Base-by-base conservation (phyloP, 2,113 vertebrate genomes). In the Puntigrus tetrazona region DNA sequence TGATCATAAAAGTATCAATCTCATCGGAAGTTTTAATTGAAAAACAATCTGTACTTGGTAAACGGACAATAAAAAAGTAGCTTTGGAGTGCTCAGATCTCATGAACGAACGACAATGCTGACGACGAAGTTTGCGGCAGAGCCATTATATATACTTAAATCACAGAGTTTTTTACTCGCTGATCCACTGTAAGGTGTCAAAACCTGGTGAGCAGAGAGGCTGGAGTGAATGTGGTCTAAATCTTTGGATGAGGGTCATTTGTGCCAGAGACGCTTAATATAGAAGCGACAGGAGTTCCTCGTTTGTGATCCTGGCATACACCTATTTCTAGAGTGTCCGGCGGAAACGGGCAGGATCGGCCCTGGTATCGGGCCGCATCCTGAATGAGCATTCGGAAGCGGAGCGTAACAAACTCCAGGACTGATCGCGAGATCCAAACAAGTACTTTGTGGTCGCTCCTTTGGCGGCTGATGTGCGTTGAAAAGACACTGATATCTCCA, bases 371-470 rank as follows among this genome's bases (percentile, higher is more conserved):
- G n/a, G 27, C 45, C 16, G 22, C 13, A n/a, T n/a, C 22, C 70
- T 43, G 11, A 73, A 73, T 14, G 70, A 45, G 70, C 25, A 73
- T 14, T 3, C 45, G 38, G n/a, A 75, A 16, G 27, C 7, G 7
- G 61, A 65, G 61, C 29, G 34, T 27, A 65, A 65, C 61, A 65
- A 65, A 65, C 61, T 65, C n/a, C 61, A 65, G 29, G 61, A 65
- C 16, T 34, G 29, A 65, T 65, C 61, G 34, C 34, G 31, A 27
- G 1, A 25, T 45, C 70, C 72, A 75, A 75, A 75, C 13, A 25
- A 16, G 27, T 25, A 29, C 25, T 18, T 45, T 20, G 25, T 27
- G 20, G 27, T 1, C 0, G 9, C 7, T 50, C 13, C 72, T n/a
- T 75, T 50, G n/a, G n/a, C 72, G 25, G 1, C 25, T 29, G 43